Conservation (phyloP, 2,797 vertebrate species). For the Peromyscus aztecus region DNA sequence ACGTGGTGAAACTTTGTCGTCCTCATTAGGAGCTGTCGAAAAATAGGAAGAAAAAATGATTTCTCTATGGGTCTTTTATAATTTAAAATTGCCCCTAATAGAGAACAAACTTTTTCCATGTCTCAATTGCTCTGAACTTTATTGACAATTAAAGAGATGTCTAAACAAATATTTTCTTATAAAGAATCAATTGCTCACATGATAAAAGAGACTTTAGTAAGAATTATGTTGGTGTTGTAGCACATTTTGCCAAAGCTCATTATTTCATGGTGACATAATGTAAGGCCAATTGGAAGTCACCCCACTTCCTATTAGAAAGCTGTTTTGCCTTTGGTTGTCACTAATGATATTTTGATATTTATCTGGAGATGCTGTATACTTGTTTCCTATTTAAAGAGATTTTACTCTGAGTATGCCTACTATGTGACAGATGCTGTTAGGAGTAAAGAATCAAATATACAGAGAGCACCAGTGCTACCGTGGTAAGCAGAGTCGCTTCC, state of each 20-base stretch:
- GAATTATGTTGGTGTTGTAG: not conserved
- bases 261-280: not conserved
- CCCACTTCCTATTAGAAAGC: not conserved
- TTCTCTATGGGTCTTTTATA: slow-evolving; percentile 52
- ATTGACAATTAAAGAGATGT: not conserved
- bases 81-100: slow-evolving; percentile 4
- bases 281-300: not conserved
- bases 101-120: not conserved
- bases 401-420: not conserved
- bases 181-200: not conserved
- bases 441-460: not conserved
- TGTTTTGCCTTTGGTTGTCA: not conserved
- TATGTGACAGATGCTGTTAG: not conserved
- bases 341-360: not conserved
- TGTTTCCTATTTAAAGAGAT: not conserved
- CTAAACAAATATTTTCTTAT: not conserved
- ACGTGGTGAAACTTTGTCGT: not conserved
- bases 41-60: slow-evolving; percentile 20
- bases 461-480: no score
- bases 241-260: not conserved
- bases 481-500: not conserved
- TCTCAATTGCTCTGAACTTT: slow-evolving; percentile 40
- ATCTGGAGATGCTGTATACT: not conserved
- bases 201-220: slow-evolving; percentile 6
- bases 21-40: slow-evolving; percentile 33